Conservation (phyloP, 2,888 invertebrate species). For the Pristionchus exspectatus region DNA sequence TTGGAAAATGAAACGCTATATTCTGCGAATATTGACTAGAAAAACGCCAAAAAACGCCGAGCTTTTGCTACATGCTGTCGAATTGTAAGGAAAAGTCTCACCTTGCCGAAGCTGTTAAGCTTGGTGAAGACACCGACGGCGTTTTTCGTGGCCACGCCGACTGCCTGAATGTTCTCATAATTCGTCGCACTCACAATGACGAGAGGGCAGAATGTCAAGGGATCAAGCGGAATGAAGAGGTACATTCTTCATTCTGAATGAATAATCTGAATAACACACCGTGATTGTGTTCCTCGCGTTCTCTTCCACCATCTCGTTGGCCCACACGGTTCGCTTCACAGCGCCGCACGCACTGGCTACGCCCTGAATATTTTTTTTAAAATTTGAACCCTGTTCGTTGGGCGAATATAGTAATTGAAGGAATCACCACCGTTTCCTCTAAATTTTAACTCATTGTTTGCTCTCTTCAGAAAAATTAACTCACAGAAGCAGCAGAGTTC, state of each 20-base stretch:
- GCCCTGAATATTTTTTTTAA: no score
- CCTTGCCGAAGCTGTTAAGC: not conserved
- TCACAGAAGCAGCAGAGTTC: not conserved
- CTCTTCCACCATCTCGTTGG: not conserved
- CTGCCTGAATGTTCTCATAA: not conserved
- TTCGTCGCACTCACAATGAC: no score
- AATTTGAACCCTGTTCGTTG: no score
- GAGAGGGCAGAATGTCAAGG: no score
- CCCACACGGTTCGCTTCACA: not conserved
- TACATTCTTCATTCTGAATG: no score
- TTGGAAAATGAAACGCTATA: no score
- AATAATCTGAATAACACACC: not conserved
- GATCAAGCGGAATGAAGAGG: no score
- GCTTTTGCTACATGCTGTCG: not conserved
- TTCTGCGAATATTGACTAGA: no score
- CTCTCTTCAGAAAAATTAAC: not conserved
- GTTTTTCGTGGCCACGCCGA: not conserved
- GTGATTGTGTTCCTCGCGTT: not conserved
- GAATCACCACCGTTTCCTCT: no score
- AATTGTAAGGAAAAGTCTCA: not conserved
- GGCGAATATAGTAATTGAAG: no score
- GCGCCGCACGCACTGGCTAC: not conserved
- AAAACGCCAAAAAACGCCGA: no score
- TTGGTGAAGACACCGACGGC: slow-evolving; percentile 26
- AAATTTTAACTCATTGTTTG: no score